A percentile compares a stretch with the other conserved stretches of the same genome.
These are phyloP conservation scores for Drosophila trapezifrons DNA, from an alignment of 1,140 invertebrate genomes.

Conservation along the genomic window DNA sequence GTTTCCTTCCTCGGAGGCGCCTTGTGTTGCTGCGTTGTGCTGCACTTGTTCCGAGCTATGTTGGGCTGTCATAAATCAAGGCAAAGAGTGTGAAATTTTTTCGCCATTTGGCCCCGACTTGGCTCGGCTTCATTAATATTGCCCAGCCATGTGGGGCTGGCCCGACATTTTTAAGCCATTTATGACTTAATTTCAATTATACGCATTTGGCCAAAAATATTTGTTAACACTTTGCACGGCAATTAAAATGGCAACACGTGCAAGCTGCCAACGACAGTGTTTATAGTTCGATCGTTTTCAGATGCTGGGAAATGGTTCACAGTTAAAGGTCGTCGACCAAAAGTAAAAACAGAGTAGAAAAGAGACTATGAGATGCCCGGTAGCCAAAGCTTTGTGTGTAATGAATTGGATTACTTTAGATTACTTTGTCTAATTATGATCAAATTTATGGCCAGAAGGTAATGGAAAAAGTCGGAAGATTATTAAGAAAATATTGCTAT, in stretches of 20 bases:
- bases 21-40: background rate
- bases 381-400: no score
- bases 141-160: slow-evolving; percentile 49
- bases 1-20: slow-evolving; percentile 61
- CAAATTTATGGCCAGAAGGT: no score
- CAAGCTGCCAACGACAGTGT: slow-evolving; percentile 32
- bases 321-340: slow-evolving; percentile 12
- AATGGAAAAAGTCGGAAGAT: no score
- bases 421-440: no score
- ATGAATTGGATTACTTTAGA: no score
- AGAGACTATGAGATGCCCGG: no score
- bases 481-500: no score
- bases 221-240: slow-evolving; percentile 71
- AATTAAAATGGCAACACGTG: slow-evolving; percentile 80
- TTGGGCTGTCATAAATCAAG: slow-evolving; percentile 70
- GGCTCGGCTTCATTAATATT: slow-evolving; percentile 48
- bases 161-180: slow-evolving; percentile 71
- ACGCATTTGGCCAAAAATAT: slow-evolving; percentile 77
- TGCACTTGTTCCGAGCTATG: slow-evolving; percentile 32
- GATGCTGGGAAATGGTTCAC: slow-evolving; percentile 37
- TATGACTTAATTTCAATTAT: slow-evolving; percentile 82
- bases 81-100: slow-evolving; percentile 75
- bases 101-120: slow-evolving; percentile 55
- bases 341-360: no score
- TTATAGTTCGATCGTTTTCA: slow-evolving; percentile 2